Base-by-base conservation (phyloP, 2,797 vertebrate genomes). In the Lepus townsendii region DNA sequence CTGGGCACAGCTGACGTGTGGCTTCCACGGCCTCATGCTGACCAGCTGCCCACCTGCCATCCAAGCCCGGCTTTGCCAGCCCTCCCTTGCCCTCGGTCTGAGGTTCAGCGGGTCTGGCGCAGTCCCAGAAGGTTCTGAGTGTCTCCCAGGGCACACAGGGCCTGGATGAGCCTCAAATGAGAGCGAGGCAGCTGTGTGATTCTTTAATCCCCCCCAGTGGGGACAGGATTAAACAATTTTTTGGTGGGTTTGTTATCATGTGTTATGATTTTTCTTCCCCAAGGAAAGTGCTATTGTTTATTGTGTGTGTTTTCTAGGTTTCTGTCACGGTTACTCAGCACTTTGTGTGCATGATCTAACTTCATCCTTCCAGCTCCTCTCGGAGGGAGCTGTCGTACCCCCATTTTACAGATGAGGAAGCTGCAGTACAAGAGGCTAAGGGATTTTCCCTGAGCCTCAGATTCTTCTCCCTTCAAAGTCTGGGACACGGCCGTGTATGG, bases 161-260 rank as follows among this genome's bases (percentile, higher is more conserved):
- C 88, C 89, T 95, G 96, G 91, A 83, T 6, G 83, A 95, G 86
- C 65, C 76, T 95, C 96, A 71, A 68, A 94, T 26, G 54, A 73
- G 86, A 63, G 66, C 17, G 4, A 42, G 93, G 88, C 96, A 96
- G 94, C 97, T 96, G 96, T 93, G 0, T 32, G 38, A 68, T 26
- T 94, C 79, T 90, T 84, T 97, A 96, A 97, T 96, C 95, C 93
- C 83, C 90, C 90, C 89, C 90, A 85, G 91, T 68, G 84, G 83
- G 83, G 52, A 71, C 84, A 83, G 90, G 96, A 96, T 97, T 96
- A 97, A 83, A 90, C 73, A 85, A 96, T 97, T 96, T 97, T 93
- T 97, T 95, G 94, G 96, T 96, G 91, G 90, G 87, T 92, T 97
- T 89, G 57, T 94, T 94, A 30, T 65, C 90, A 60, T 52, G 78